Conservation (phyloP, 2,797 vertebrate species). For the Coranthus polyacanthus region DNA sequence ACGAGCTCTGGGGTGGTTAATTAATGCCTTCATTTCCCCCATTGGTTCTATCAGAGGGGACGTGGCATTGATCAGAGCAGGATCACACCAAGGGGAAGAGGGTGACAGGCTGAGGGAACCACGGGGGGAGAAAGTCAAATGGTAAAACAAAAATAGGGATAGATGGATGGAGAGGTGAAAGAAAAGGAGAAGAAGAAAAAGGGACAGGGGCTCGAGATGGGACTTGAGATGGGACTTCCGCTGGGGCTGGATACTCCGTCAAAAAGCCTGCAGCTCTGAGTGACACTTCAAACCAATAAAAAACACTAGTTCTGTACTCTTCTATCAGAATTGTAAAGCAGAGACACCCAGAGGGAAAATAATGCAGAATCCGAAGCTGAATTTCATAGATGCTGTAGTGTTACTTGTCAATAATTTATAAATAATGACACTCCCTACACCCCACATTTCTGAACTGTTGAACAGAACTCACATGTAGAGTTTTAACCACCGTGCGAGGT, state of each 20-base stretch:
- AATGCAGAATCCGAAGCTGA: slow-evolving; percentile 25
- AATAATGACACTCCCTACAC: background rate
- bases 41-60: slow-evolving; percentile 24
- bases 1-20: slow-evolving; percentile 80
- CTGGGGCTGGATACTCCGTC: slow-evolving; percentile 64
- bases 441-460: background rate
- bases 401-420: slow-evolving; percentile 30
- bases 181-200: slow-evolving; percentile 9
- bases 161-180: slow-evolving; percentile 17
- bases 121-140: slow-evolving; percentile 64
- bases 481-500: slow-evolving; percentile 31
- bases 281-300: slow-evolving; percentile 62
- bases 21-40: slow-evolving; percentile 77
- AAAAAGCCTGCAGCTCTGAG: slow-evolving; percentile 60
- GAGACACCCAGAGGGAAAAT: slow-evolving; percentile 31
- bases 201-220: slow-evolving; percentile 31
- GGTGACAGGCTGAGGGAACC: slow-evolving; percentile 51
- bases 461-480: background rate
- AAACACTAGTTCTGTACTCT: slow-evolving; percentile 39
- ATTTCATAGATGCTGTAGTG: slow-evolving; percentile 9
- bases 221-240: slow-evolving; percentile 68
- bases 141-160: slow-evolving; percentile 42
- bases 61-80: slow-evolving; percentile 68
- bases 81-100: slow-evolving; percentile 56
- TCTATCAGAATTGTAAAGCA: slow-evolving; percentile 55